A percentile compares a stretch with the other conserved stretches of the same genome.
phyloP scores from a whole-genome alignment of 2,113 vertebrate species.

The Mustelus asterias region DNA sequence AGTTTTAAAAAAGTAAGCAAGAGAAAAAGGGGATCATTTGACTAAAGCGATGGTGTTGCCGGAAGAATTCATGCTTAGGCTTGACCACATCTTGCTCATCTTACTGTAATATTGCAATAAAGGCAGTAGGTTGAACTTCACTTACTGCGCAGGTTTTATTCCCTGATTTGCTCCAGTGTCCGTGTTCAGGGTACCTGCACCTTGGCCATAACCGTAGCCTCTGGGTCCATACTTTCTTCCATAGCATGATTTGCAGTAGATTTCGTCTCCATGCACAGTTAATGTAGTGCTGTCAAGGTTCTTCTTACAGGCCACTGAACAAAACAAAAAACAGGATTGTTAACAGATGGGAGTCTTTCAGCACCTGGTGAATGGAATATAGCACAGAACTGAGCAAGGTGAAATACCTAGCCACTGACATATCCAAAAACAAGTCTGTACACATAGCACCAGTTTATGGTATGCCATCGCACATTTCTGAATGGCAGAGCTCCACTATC shows the following conservation, averaged over 20 bases:
- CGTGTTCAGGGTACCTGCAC: conserved; percentile 81
- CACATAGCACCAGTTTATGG: not conserved
- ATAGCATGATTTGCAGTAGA: conserved; percentile 90
- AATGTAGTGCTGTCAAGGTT: conserved; percentile 88
- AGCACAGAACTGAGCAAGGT: not conserved
- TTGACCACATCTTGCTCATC: not conserved
- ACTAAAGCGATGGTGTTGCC: not conserved
- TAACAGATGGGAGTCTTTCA: not conserved
- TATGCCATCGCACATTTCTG: not conserved
- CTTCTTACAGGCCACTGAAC: conserved; percentile 81
- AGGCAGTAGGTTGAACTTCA: not conserved
- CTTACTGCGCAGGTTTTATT: conserved; percentile 76
- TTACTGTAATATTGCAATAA: too few species aligned
- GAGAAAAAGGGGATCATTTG: not conserved
- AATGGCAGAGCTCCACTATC: not conserved
- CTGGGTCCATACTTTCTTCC: conserved; percentile 90
- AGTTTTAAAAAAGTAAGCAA: not conserved
- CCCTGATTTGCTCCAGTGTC: conserved; percentile 81
- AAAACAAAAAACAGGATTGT: not conserved
- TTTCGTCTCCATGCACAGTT: conserved; percentile 78
- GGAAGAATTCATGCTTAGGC: not conserved
- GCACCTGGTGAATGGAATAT: not conserved
- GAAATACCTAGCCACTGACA: not conserved
- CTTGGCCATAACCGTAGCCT: conserved; percentile 84
- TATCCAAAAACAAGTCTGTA: not conserved